Evolutionary conservation across 2,113 vertebrate species (phyloP), one percentile per base, ranked within the genome.

Genomic region (Synodontis membranacea): DNA sequence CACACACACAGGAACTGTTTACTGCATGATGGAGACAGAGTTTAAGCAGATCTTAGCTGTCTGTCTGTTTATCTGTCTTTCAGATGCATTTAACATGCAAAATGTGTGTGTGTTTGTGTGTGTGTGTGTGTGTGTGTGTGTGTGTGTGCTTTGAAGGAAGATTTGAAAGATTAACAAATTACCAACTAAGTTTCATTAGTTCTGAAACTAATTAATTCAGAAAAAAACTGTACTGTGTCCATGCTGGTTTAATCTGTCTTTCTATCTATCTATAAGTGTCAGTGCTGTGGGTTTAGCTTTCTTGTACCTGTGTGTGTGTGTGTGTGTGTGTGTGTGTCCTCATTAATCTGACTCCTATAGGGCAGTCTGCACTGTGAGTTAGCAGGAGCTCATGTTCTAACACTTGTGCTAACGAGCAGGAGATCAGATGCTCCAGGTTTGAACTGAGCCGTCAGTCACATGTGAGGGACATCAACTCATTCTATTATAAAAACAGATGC

Each of bases 281-380:
- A 72, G 68, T 25, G 68, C 68, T 68, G 66, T 70, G 66, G 14
- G 66, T 70, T 70, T 19, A 72, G 31, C 19, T 72, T 37, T 25
- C 37, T 21, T 72, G 68, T 37, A 72, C 17, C 19, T 80, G 54
- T 60, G 34, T 60, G 21, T 81, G 50, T 39, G n/a, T 34, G 46
- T 78, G 44, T 70, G 34, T 70, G 17, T 42, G 34, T 70, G 66
- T 70, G 66, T 39, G 34, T 74, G 48, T 78, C 23, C 66, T 88
- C 80, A 68, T 88, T 86, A 85, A 78, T 88, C 56, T n/a, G 23
- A 42, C 46, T 80, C 87, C 78, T 80, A 82, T n/a, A 34, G 84
- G 19, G 39, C 46, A 86, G 80, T 8, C 83, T 46, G 54, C 42
- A 60, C 62, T 82, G 37, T 39, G 79, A 85, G n/a, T 76, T 82